Evolutionary conservation across 2,797 vertebrate genomes (phyloP).

Genomic region (Carcharodon carcharias): DNA sequence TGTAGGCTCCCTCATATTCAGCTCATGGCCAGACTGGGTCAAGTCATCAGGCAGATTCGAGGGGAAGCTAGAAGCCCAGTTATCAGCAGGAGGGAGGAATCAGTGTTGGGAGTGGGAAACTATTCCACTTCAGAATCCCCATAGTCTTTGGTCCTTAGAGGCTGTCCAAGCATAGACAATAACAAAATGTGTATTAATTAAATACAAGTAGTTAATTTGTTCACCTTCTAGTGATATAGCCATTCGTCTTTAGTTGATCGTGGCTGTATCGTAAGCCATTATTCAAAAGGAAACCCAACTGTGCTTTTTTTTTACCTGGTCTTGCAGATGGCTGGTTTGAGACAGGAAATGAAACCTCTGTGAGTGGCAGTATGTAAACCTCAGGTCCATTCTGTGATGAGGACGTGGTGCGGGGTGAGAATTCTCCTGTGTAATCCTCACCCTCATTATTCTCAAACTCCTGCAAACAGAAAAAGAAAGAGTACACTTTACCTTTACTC

Average conservation of each 20-base stretch:
- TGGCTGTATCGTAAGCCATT: too few relatives aligned
- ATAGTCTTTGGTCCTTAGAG: too few relatives aligned
- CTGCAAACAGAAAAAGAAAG: constrained; percentile 52
- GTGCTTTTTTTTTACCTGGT: constrained; percentile 63
- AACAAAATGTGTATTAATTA: too few relatives aligned
- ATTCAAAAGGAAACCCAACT: background rate
- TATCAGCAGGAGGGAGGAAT: background rate
- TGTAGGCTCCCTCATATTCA: background rate
- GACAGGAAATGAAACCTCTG: constrained; percentile 78
- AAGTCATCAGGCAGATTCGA: background rate
- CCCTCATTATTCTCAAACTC: constrained; percentile 89
- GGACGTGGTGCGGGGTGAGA: constrained; percentile 74
- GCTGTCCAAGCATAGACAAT: background rate
- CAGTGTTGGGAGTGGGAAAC: background rate
- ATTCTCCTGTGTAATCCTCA: constrained; percentile 71
- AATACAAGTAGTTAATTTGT: constrained; percentile 39
- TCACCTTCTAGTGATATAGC: constrained; percentile 8
- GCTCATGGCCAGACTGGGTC: background rate
- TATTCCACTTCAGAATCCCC: background rate
- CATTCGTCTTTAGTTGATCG: background rate
- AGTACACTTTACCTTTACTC: background rate
- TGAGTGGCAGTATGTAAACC: constrained; percentile 90
- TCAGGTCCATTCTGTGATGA: constrained; percentile 73
- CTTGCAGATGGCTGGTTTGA: constrained; percentile 73
- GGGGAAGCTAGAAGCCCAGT: too few relatives aligned